Evolutionary conservation across 2,797 vertebrate species (phyloP).

Genomic region (Nothura maculosa): DNA sequence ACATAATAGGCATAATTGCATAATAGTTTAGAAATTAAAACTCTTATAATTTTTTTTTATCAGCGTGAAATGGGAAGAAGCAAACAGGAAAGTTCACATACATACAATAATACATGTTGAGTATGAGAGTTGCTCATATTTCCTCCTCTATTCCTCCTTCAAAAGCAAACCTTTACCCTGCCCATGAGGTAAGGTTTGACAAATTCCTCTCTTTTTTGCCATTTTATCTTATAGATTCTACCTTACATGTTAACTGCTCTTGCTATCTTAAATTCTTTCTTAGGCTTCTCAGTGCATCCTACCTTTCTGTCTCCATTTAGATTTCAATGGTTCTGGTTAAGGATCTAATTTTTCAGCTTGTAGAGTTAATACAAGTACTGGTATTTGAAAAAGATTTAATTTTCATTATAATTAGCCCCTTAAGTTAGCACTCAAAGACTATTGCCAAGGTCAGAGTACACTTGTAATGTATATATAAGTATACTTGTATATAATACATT

Average conservation of each 20-base stretch:
- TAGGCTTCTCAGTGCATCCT: not conserved
- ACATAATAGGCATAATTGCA: not conserved
- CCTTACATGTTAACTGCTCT: not conserved
- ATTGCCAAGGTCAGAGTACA: not conserved
- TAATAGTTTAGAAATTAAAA: slow-evolving; percentile 47
- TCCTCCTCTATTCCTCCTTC: not conserved
- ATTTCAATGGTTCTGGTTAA: not conserved
- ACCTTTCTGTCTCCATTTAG: not conserved
- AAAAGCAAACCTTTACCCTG: slow-evolving; percentile 1
- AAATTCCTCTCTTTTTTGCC: not conserved
- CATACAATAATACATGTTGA: not conserved
- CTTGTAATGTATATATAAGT: no score
- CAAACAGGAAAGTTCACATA: not conserved
- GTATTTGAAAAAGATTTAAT: not conserved
- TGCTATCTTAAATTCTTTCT: not conserved
- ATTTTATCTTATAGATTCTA: not conserved
- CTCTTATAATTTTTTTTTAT: slow-evolving; percentile 35
- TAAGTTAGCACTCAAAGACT: not conserved
- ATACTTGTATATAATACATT: no score
- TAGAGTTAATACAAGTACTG: not conserved
- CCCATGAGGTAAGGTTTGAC: not conserved
- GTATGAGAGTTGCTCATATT: slow-evolving; percentile 3
- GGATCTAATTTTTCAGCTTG: not conserved
- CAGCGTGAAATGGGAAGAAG: not conserved
- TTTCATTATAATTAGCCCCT: not conserved